Conservation (phyloP, 2,797 vertebrate species). For the Tiaroga cobitis region DNA sequence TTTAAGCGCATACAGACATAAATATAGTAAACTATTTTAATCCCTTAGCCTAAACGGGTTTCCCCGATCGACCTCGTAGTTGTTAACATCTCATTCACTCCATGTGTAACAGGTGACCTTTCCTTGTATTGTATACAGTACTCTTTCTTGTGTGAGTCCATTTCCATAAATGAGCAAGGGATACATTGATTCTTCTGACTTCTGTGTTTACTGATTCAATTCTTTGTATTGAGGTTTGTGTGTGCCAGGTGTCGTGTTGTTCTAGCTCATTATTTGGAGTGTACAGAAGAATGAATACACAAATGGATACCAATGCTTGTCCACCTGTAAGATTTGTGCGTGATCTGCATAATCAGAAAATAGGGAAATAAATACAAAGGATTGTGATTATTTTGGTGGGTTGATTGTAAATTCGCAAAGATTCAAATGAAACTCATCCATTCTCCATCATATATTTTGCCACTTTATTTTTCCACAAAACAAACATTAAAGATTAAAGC, state of each 20-base stretch:
- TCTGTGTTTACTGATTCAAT: constrained; percentile 87
- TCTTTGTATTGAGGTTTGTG: constrained; percentile 88
- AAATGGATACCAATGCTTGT: constrained; percentile 82
- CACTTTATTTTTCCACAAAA: constrained; percentile 20
- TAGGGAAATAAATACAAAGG: constrained; percentile 85
- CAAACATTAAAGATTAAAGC: no score
- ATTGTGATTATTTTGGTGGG: constrained; percentile 80
- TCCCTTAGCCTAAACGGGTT: constrained; percentile 83
- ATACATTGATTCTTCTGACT: constrained; percentile 83
- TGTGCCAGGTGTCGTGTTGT: constrained; percentile 99
- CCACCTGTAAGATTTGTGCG: constrained; percentile 81
- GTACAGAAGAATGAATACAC: constrained; percentile 92
- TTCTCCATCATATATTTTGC: constrained; percentile 33
- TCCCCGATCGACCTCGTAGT: constrained; percentile 84
- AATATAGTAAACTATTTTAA: constrained; percentile 82
- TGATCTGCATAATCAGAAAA: constrained; percentile 82
- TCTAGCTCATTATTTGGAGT: constrained; percentile 93
- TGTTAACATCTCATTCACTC: constrained; percentile 89
- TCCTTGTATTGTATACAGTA: constrained; percentile 97
- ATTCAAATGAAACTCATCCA: constrained; percentile 64
- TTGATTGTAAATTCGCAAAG: constrained; percentile 70
- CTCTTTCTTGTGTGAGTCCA: constrained; percentile 94
- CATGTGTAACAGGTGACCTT: constrained; percentile 91
- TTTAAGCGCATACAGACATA: constrained; percentile 84
- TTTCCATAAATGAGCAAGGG: constrained; percentile 89